phyloP scores from a whole-genome alignment of 2,113 vertebrate genomes.

The Syrmaticus mikado region DNA sequence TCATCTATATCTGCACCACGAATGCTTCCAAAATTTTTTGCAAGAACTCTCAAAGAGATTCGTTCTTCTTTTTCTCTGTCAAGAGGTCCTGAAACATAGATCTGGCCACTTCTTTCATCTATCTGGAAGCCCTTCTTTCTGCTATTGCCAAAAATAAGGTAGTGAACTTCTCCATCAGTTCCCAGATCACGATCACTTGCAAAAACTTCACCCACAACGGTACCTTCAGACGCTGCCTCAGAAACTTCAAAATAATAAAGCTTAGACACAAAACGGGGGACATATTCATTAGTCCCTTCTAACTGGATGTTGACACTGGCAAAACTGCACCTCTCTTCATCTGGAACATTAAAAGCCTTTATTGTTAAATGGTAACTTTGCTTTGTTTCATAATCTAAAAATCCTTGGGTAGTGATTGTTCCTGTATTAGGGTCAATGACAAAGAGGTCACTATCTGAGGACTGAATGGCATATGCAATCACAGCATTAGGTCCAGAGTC shows the following conservation, averaged over 20 bases:
- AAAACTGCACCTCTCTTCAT: slow-evolving; percentile 94
- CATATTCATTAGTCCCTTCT: slow-evolving; percentile 95
- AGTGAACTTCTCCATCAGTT: slow-evolving; percentile 91
- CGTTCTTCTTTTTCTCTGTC: slow-evolving; percentile 96
- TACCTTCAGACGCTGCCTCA: slow-evolving; percentile 91
- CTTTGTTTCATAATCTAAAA: slow-evolving; percentile 96
- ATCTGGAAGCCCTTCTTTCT: slow-evolving; percentile 93
- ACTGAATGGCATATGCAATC: slow-evolving; percentile 91
- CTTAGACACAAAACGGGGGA: slow-evolving; percentile 97
- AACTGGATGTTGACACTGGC: slow-evolving; percentile 92
- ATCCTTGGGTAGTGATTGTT: slow-evolving; percentile 95
- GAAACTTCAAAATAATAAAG: slow-evolving; percentile 97
- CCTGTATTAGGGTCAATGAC: slow-evolving; percentile 96
- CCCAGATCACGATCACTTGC: slow-evolving; percentile 97
- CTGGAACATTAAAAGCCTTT: slow-evolving; percentile 96
- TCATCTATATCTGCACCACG: slow-evolving; percentile 94
- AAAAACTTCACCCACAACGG: slow-evolving; percentile 93
- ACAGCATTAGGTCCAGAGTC: slow-evolving; percentile 92
- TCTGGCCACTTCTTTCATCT: slow-evolving; percentile 88
- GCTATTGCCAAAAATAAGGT: slow-evolving; percentile 93
- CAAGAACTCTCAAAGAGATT: slow-evolving; percentile 90
- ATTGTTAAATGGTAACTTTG: slow-evolving; percentile 94
- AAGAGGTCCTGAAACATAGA: slow-evolving; percentile 89
- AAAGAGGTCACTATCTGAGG: slow-evolving; percentile 96
- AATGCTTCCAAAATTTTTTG: slow-evolving; percentile 94